A percentile compares a stretch with the other conserved stretches of the same genome.
phyloP scores from a whole-genome alignment of 2,888 invertebrate genomes.

The Ypsolopha scabrella region DNA sequence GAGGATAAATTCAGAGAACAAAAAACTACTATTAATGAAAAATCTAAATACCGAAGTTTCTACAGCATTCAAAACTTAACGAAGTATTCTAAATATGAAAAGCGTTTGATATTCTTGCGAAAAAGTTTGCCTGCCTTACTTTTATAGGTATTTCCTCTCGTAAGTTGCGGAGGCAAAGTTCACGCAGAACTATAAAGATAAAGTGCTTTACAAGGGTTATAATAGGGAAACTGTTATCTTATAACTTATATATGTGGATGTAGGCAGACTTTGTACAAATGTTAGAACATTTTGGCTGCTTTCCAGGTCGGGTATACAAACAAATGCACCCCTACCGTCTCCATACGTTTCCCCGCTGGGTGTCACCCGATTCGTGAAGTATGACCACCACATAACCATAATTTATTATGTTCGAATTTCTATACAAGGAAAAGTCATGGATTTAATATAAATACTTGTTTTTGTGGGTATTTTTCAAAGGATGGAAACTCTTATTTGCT shows the following conservation, averaged over 20 bases:
- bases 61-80: too few species aligned
- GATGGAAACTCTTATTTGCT: too few species aligned
- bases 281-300: conserved; percentile 1
- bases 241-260: background rate
- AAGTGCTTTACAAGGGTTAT: background rate
- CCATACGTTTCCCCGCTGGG: conserved; percentile 1
- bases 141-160: background rate
- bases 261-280: background rate
- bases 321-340: conserved; percentile 3
- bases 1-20: too few species aligned
- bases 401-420: background rate
- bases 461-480: too few species aligned
- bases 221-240: background rate
- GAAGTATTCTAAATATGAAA: too few species aligned
- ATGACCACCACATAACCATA: background rate
- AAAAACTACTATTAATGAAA: too few species aligned
- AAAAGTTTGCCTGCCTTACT: background rate
- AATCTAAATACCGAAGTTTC: too few species aligned
- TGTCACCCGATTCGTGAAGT: conserved; percentile 2
- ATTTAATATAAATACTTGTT: too few species aligned
- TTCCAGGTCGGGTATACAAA: conserved; percentile 3
- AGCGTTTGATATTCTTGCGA: too few species aligned
- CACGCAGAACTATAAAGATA: background rate
- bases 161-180: background rate
- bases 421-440: too few species aligned